Evolutionary conservation across 1,140 invertebrate genomes (phyloP), one percentile per base, ranked within the genome.

Genomic region (Drosophila punjabiensis): DNA sequence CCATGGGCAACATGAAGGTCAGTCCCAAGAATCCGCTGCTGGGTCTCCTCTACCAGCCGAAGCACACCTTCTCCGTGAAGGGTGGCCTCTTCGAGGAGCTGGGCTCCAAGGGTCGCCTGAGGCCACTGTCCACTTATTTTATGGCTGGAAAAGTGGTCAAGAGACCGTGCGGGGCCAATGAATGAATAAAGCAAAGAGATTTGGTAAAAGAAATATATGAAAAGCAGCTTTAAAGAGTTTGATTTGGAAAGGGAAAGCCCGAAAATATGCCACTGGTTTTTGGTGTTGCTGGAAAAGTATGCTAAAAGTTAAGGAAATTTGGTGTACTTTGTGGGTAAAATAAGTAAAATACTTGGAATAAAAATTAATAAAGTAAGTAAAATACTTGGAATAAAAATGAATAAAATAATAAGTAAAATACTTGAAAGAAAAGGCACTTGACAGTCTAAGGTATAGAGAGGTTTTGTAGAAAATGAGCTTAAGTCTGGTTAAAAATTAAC

Each of bases 1-100:
- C 63, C 18, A 91, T 91, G 81, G 74, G 58, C 32, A 91, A 91
- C 28, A 88, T 91, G 76, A 82, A 77, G 14, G 18, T 91, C 6
- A 79, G 76, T 60, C 76, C 79, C 2, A 91, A 47, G 47, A 91
- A 88, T 28, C 89, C 88, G 1, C 45, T 91, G 1, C 63, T 88
- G 7, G 24, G 68, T 2, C 58, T 91, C 6, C 41, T 91, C 13
- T 74, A 91, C 30, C 69, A 91, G 28, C 58, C 63, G 0, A 91
- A 86, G 53, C 80, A 84, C 5, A 60, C 37, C 7, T 82, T 86
- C 30, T 35, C 48, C 4, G 71, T 89, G 10, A 68, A 45, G 14
- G 85, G 85, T 3, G 82, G 75, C n/a, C 18, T 89, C 3, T 74
- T 41, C 9, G 85, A 85, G 45, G 82, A 89, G 30, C 20, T 71